These are phyloP conservation scores for Diaphora mendica DNA, from an alignment of 2,888 invertebrate genomes.

Conservation along the genomic window DNA sequence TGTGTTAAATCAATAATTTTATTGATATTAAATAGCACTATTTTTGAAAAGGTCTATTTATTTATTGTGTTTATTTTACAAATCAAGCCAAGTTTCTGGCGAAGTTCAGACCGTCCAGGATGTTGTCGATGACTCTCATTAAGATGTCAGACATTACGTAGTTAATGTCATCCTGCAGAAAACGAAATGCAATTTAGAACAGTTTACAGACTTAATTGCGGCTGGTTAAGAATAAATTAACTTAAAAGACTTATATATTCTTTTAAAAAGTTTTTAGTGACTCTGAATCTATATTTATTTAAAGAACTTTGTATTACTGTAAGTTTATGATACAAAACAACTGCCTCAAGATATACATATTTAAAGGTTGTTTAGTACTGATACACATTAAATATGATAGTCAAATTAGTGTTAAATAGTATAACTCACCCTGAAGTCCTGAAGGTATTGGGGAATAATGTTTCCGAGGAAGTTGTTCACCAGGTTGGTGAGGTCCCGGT, in stretches of 20 bases:
- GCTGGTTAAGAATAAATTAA: background rate
- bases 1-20: background rate
- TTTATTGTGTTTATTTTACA: conserved; percentile 1
- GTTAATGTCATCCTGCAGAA: conserved; percentile 35
- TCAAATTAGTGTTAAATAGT: background rate
- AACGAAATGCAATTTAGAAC: background rate
- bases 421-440: conserved; percentile 30
- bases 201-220: background rate
- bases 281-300: background rate
- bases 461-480: conserved; percentile 34
- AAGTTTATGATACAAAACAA: background rate
- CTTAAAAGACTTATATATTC: background rate
- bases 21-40: background rate
- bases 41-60: background rate
- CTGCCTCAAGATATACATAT: background rate
- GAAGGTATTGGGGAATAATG: conserved; percentile 20
- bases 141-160: conserved; percentile 34
- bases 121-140: conserved; percentile 20
- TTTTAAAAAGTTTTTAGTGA: background rate
- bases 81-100: background rate
- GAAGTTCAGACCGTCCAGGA: background rate
- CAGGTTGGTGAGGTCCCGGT: conserved; percentile 31
- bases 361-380: background rate
- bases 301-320: background rate
- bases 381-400: no score